These are phyloP conservation scores for Mobula birostris DNA, from an alignment of 2,113 vertebrate genomes.

Conservation along the genomic window DNA sequence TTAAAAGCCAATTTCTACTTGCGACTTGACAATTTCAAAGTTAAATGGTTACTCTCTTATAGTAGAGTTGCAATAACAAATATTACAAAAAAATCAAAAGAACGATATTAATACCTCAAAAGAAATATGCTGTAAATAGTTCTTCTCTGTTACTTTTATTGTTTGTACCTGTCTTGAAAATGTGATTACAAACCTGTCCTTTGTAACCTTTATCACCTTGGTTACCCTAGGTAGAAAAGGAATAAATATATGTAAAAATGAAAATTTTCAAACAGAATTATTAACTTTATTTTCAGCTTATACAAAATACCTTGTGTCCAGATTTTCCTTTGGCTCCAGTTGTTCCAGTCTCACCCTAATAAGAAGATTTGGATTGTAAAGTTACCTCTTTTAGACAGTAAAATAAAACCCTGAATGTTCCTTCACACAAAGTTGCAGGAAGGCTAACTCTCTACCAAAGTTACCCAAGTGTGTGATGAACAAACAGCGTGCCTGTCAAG, in stretches of 20 bases:
- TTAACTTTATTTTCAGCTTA: not conserved
- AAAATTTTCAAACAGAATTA: not conserved
- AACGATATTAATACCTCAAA: not conserved
- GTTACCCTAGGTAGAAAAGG: constrained; percentile 46
- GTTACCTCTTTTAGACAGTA: not conserved
- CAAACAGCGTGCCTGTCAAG: not conserved
- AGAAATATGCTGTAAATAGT: not conserved
- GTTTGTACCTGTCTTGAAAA: not conserved
- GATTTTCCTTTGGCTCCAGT: constrained; percentile 50
- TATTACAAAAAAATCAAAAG: not conserved
- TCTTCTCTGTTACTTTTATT: not conserved
- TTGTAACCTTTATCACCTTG: constrained; percentile 56
- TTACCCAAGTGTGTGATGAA: not conserved
- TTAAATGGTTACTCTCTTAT: no score
- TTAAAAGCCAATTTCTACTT: no score
- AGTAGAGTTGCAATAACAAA: not conserved
- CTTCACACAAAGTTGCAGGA: not conserved
- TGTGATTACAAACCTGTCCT: constrained; percentile 55
- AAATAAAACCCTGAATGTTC: not conserved
- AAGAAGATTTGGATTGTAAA: constrained; percentile 26
- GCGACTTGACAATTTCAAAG: no score
- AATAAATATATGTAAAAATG: not conserved
- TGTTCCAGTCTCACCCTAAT: constrained; percentile 53
- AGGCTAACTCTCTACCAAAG: not conserved
- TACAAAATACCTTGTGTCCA: constrained; percentile 55